These are phyloP conservation scores for Baronia brevicornis DNA, from an alignment of 2,888 invertebrate genomes.

Conservation along the genomic window DNA sequence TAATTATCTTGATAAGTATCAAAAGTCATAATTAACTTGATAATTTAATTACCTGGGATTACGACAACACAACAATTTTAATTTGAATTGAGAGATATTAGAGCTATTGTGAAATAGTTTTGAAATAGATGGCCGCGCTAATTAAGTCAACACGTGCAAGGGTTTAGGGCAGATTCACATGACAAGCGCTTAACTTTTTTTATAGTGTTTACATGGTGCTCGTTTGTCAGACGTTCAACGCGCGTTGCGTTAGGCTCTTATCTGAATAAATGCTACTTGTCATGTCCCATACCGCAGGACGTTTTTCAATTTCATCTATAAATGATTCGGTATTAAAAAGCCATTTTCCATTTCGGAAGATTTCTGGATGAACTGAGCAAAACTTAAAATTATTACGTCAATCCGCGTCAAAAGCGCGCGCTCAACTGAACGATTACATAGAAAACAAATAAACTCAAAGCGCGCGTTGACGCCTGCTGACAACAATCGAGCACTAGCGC, in stretches of 20 bases:
- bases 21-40: too few species aligned
- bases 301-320: slow-evolving; percentile 18
- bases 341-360: slow-evolving; percentile 17
- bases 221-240: slow-evolving; percentile 18
- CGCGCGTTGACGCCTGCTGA: slow-evolving; percentile 18
- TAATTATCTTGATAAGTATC: too few species aligned
- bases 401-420: too few species aligned
- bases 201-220: slow-evolving; percentile 17
- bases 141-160: too few species aligned
- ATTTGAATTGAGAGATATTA: too few species aligned
- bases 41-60: too few species aligned
- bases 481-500: slow-evolving; percentile 21
- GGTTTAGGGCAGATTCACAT: too few species aligned
- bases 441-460: slow-evolving; percentile 14
- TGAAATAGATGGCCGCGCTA: too few species aligned
- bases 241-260: slow-evolving; percentile 18
- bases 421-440: slow-evolving; percentile 14
- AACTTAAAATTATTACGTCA: too few species aligned
- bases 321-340: slow-evolving; percentile 19
- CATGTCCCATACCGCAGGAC: slow-evolving; percentile 22
- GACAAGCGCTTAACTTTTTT: slow-evolving; percentile 16
- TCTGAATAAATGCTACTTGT: slow-evolving; percentile 20
- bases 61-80: too few species aligned
- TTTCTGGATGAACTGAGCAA: too few species aligned
- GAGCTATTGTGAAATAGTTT: too few species aligned